Evolutionary conservation across 2,888 invertebrate genomes (phyloP), one percentile per base, ranked within the genome.

Genomic region (Pristionchus maxplancki): DNA sequence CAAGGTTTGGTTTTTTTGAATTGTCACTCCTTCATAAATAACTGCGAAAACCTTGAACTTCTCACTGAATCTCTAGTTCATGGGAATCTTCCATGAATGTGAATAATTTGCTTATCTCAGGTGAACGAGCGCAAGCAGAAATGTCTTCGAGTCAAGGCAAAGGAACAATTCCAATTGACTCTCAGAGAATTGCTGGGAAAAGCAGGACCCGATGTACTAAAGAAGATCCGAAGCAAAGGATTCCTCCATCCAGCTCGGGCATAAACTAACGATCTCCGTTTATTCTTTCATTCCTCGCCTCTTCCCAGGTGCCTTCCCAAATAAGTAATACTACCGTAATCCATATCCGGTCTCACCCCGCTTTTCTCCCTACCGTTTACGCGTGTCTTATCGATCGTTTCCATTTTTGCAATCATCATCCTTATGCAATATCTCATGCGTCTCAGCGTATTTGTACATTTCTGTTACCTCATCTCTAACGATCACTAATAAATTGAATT

Each of bases 71-170:
- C 4, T 31, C 28, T 64, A 64, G 9, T 15, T 24, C 58, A 2
- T 31, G 5, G 11, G 15, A 58, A 71, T 71, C 1, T 40, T 3
- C 71, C 34, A n/a, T 48, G 37, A 8, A 53, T 2, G 6, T 20
- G 53, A n/a, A 5, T 6, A 83, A 44, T 48, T 28, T 15, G n/a
- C 40, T 20, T 28, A 1, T 28, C 40, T 85, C 87, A 89, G 78
- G 89, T 92, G 20, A 92, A 92, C 89, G 92, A 92, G 83, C 87
- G 90, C 40, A 91, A 91, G 82, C 92, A 92, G 84, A 90, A 90
- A 58, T 91, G 91, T 89, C 89, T 91, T 17, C 89, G 90, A 78
- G 87, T 88, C 34, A 90, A 90, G 82, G 92, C 92, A 17, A 91
- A 90, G 64, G 89, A 91, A 50, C 90, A 91, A 8, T 91, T 92